These are phyloP conservation scores for Perithous albicinctus DNA, from an alignment of 2,888 invertebrate species.

Conservation along the genomic window DNA sequence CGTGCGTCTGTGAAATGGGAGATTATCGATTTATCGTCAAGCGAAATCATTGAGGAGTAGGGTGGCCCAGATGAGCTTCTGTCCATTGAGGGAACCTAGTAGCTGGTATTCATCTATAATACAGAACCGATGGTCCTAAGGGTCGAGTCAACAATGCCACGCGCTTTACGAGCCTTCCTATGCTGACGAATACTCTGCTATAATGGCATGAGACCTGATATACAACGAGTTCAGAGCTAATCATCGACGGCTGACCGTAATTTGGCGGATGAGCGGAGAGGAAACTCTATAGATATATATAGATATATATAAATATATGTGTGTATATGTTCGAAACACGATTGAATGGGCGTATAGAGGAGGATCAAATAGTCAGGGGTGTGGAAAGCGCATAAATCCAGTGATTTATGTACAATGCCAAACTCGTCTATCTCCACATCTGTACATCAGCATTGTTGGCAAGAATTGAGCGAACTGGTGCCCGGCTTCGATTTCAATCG, in stretches of 20 bases:
- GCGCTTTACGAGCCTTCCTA: slow-evolving; percentile 56
- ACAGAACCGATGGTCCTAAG: slow-evolving; percentile 38
- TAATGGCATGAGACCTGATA: slow-evolving; percentile 41
- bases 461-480: slow-evolving; percentile 42
- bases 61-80: slow-evolving; percentile 37
- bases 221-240: slow-evolving; percentile 66
- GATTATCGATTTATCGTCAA: slow-evolving; percentile 63
- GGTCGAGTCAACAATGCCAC: slow-evolving; percentile 61
- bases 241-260: slow-evolving; percentile 71
- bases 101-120: slow-evolving; percentile 56
- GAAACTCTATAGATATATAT: slow-evolving; percentile 7
- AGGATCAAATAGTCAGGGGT: slow-evolving; percentile 16
- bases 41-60: slow-evolving; percentile 42
- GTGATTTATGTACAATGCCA: slow-evolving; percentile 19
- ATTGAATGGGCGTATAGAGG: slow-evolving; percentile 61
- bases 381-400: slow-evolving; percentile 34
- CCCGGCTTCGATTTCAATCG: slow-evolving; percentile 22
- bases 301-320: too few species aligned
- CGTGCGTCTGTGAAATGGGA: slow-evolving; percentile 26
- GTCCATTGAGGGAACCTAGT: slow-evolving; percentile 41
- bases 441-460: slow-evolving; percentile 66
- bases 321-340: slow-evolving; percentile 67
- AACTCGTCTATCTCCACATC: slow-evolving; percentile 61
- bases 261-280: slow-evolving; percentile 67
- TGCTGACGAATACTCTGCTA: neutral